Base-by-base conservation (phyloP, 2,888 invertebrate species). In the Noctua comes region DNA sequence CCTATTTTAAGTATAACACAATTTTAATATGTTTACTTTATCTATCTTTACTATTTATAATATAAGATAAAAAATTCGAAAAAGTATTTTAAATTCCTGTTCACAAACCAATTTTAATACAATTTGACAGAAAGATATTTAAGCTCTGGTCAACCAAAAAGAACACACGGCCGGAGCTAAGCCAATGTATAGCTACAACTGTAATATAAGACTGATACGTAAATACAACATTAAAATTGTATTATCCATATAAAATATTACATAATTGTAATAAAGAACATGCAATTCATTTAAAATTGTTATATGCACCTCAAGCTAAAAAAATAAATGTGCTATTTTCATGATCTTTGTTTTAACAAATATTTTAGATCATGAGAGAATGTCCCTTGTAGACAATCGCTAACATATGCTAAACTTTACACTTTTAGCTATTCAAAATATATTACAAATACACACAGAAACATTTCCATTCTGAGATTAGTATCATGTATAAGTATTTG, bases 1-100 rank as follows among this genome's bases (percentile, higher is more conserved):
- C 90, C 79, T 90, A 88, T 89, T 86, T 80, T 77, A 75, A 73
- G 54, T 76, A 90, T 89, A 90, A 91, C 90, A 90, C 92, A 91
- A 91, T 88, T 89, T 88, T 88, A 90, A 92, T 85, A 90, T 89
- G 79, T 57, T 66, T 57, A 57, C 54, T 4, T 57, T 54, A 68
- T 64, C 16, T 31, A 36, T 43, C 11, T 57, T 24, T 76, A 13
- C 3, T 31, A 16, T 68, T 59, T n/a, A 40, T 16, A 54, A 31
- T 3, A 59, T 4, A 10, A 18, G 5, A 51, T 10, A 11, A 3
- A 0, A 48, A 4, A 31, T n/a, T 27, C 36, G 4, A 36, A 43
- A 21, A 65, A 40, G 8, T 1, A 36, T 16, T 2, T 13, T 8
- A 65, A n/a, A 48, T 7, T 10, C 1, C 4, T 10, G 62, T 64